These are phyloP conservation scores for Paralichthys olivaceus DNA, from an alignment of 2,113 vertebrate species.

Conservation along the genomic window DNA sequence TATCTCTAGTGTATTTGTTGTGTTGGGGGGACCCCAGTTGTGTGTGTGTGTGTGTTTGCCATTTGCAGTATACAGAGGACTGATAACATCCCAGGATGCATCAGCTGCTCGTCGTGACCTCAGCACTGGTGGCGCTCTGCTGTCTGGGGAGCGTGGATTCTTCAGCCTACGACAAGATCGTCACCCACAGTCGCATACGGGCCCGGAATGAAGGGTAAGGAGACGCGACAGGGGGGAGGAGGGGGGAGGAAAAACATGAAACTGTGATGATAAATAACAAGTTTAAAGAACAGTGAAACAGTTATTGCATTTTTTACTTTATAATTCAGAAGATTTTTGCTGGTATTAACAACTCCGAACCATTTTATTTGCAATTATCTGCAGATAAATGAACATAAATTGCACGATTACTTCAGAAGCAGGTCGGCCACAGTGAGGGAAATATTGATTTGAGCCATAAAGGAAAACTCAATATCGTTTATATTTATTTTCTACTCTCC, in stretches of 20 bases:
- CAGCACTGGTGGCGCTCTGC: conserved; percentile 80
- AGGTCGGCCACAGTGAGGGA: conserved; percentile 13
- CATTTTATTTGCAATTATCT: not conserved
- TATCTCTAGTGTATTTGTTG: conserved; percentile 77
- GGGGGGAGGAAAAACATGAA: no score
- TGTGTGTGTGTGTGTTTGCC: conserved; percentile 47
- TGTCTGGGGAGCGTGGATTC: conserved; percentile 83
- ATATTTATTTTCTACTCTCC: conserved; percentile 3
- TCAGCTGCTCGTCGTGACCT: conserved; percentile 76
- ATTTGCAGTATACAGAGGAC: conserved; percentile 65
- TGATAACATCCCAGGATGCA: conserved; percentile 84
- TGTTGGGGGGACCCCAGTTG: not conserved
- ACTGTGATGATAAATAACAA: not conserved
- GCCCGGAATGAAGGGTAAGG: conserved; percentile 95
- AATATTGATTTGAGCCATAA: conserved; percentile 38
- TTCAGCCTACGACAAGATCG: conserved; percentile 95
- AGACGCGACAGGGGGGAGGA: no score
- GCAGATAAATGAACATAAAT: not conserved
- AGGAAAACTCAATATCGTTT: conserved; percentile 26
- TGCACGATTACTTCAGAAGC: not conserved
- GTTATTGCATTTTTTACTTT: not conserved
- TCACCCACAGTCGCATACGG: conserved; percentile 94
- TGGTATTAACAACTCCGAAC: not conserved
- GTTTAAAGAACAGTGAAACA: not conserved
- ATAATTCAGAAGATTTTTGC: not conserved